A percentile compares a stretch with the other conserved stretches of the same genome.
phyloP scores from a whole-genome alignment of 2,113 vertebrate species.

The Ceratotherium simum region DNA sequence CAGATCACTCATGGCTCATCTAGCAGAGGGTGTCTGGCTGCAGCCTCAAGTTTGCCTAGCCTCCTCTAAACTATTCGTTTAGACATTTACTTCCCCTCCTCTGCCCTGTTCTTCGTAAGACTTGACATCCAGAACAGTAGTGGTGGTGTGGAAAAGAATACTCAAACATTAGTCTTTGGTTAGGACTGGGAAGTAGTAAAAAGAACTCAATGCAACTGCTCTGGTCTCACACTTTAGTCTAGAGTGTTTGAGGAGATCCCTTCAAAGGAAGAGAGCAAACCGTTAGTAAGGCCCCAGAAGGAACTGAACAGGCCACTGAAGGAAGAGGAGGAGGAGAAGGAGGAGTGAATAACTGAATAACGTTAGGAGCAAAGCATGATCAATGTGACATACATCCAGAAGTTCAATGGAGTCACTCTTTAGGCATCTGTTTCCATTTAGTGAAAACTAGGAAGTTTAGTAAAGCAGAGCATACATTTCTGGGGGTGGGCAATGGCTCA shows the following conservation, averaged over 20 bases:
- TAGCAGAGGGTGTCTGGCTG: neutral
- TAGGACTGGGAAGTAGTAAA: neutral
- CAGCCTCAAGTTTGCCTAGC: neutral
- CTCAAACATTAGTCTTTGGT: too few relatives aligned
- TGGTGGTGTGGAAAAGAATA: neutral
- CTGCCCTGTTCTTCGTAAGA: neutral
- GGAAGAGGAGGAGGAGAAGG: neutral
- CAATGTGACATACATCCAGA: neutral
- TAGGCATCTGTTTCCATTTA: neutral
- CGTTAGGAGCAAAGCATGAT: too few relatives aligned
- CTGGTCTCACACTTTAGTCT: neutral
- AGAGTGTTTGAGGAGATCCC: neutral
- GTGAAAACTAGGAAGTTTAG: neutral
- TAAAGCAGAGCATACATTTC: neutral
- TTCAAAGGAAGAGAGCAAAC: neutral
- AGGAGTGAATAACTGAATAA: neutral
- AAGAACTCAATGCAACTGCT: neutral
- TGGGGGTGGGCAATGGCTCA: neutral
- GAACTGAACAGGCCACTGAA: neutral
- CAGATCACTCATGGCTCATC: neutral
- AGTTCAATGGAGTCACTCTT: neutral
- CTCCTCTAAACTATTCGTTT: neutral
- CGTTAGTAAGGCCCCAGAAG: too few relatives aligned
- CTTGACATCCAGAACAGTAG: neutral
- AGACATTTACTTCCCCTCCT: neutral